Conservation (phyloP, 2,888 invertebrate species). For the Rotaria macrura region DNA sequence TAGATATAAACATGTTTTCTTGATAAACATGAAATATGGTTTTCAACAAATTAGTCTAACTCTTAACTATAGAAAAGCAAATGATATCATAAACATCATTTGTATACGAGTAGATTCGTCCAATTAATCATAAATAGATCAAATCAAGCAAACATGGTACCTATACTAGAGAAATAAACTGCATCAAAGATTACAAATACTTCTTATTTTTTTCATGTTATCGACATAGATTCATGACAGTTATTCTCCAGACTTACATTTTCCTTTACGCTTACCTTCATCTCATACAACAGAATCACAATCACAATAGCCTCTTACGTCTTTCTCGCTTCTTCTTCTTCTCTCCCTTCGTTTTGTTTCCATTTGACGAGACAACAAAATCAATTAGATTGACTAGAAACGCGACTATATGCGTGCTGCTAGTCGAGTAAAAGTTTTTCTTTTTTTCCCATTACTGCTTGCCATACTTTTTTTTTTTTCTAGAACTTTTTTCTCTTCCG, state of each 20-base stretch:
- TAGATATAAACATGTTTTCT: not conserved
- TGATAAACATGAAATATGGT: not conserved
- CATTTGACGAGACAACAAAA: slow-evolving; percentile 1
- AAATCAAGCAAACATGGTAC: not conserved
- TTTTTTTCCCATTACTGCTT: not conserved
- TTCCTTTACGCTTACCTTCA: not conserved
- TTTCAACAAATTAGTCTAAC: not conserved
- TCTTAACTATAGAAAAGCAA: not conserved
- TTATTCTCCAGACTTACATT: not conserved
- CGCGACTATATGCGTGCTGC: not conserved
- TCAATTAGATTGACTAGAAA: slow-evolving; percentile 8
- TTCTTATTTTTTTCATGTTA: not conserved
- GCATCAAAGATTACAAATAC: too few species aligned
- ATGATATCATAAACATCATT: not conserved
- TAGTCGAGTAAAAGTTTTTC: not conserved
- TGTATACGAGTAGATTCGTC: not conserved
- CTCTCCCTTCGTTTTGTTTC: not conserved
- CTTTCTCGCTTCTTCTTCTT: not conserved
- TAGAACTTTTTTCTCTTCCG: not conserved
- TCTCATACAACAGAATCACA: not conserved
- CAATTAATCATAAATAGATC: not conserved
- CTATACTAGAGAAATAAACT: not conserved
- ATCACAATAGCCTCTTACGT: not conserved
- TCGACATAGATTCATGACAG: not conserved
- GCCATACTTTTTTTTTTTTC: not conserved